A percentile compares a stretch with the other conserved stretches of the same genome.
Conservation (phyloP, 2,888 invertebrate genomes). For the Zonitis immaculata region DNA sequence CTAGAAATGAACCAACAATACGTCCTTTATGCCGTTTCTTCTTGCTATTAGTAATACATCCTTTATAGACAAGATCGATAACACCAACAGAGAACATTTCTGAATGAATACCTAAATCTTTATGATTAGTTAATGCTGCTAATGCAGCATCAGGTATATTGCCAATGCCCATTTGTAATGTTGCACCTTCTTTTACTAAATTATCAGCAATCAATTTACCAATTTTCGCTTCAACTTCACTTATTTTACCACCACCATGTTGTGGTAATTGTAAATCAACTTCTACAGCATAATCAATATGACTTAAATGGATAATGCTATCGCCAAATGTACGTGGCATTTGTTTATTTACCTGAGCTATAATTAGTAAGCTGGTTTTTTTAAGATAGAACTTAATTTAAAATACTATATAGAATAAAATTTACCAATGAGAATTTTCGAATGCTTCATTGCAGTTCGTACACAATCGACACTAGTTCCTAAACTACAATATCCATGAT, state of each 20-base stretch:
- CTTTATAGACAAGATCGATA: conserved; percentile 78
- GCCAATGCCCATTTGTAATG: conserved; percentile 92
- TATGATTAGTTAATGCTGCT: conserved; percentile 72
- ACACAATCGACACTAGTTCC: conserved; percentile 94
- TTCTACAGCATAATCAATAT: conserved; percentile 83
- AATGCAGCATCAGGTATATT: conserved; percentile 93
- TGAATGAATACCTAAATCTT: conserved; percentile 92
- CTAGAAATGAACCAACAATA: conserved; percentile 88
- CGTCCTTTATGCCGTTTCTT: conserved; percentile 81
- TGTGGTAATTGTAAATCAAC: conserved; percentile 63
- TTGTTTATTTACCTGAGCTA: conserved; percentile 78
- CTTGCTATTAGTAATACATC: conserved; percentile 83
- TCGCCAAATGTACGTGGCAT: conserved; percentile 96
- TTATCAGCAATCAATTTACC: conserved; percentile 87
- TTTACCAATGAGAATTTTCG: conserved; percentile 82
- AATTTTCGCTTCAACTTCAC: conserved; percentile 67
- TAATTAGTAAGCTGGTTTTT: conserved; percentile 13
- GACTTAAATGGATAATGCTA: conserved; percentile 83
- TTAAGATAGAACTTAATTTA: not conserved
- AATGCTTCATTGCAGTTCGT: conserved; percentile 75
- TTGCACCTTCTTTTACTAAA: conserved; percentile 87
- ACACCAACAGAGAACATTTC: conserved; percentile 97
- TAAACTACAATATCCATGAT: conserved; percentile 86
- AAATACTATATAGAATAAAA: not conserved
- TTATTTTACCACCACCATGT: conserved; percentile 61